A percentile compares a stretch with the other conserved stretches of the same genome.
Conservation (phyloP, 2,888 invertebrate species). For the Euproctis similis region DNA sequence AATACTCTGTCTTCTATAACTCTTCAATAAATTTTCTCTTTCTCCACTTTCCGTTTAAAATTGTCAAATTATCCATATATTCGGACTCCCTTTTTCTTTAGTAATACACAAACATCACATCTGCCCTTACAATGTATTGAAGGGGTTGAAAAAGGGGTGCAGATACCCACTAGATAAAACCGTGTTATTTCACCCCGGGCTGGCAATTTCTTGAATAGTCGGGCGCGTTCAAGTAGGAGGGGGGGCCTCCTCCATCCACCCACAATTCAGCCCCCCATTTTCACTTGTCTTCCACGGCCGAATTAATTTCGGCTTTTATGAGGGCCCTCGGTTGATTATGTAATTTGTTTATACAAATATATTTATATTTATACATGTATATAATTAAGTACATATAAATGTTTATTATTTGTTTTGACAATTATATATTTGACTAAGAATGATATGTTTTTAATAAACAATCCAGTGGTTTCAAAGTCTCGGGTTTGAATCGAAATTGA, state of each 20-base stretch:
- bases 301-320: slow-evolving; percentile 43
- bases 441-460: too few species aligned
- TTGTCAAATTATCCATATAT: too few species aligned
- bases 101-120: slow-evolving; percentile 5
- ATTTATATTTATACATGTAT: slow-evolving; percentile 7
- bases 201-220: slow-evolving; percentile 58
- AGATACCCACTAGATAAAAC: slow-evolving; percentile 42
- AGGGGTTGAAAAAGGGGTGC: slow-evolving; percentile 29
- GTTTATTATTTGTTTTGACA: too few species aligned
- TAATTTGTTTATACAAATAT: slow-evolving; percentile 23
- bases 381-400: too few species aligned
- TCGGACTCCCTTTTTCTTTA: slow-evolving; percentile 3
- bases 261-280: slow-evolving; percentile 13
- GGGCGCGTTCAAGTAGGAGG: slow-evolving; percentile 32
- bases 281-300: slow-evolving; percentile 40
- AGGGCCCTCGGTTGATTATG: slow-evolving; percentile 31
- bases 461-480: too few species aligned
- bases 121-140: slow-evolving; percentile 25
- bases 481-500: too few species aligned
- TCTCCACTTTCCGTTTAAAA: too few species aligned
- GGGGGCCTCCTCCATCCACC: too few species aligned
- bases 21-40: too few species aligned
- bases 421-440: too few species aligned
- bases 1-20: too few species aligned
- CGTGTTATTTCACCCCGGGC: slow-evolving; percentile 38